Evolutionary conservation across 1,140 invertebrate genomes (phyloP).

Genomic region (Drosophila arizonae): DNA sequence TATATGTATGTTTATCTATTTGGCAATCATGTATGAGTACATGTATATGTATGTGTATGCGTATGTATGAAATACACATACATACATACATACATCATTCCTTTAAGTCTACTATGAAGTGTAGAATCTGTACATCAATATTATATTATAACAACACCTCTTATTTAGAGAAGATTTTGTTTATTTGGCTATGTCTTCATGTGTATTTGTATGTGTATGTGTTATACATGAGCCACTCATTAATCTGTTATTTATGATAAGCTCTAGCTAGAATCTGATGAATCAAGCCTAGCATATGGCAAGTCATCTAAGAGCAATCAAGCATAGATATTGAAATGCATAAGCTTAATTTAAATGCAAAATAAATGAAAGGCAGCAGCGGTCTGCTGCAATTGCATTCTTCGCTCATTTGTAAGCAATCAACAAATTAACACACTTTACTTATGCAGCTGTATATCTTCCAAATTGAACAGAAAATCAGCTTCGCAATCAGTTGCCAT

Average conservation of each 20-base stretch:
- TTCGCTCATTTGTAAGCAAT: too few relatives aligned
- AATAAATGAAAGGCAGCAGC: too few relatives aligned
- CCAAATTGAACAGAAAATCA: background rate
- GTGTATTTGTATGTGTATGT: background rate
- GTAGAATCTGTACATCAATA: too few relatives aligned
- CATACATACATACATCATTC: too few relatives aligned
- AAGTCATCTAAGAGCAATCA: background rate
- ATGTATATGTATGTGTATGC: too few relatives aligned
- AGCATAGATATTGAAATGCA: background rate
- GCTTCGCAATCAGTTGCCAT: background rate
- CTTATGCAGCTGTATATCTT: background rate
- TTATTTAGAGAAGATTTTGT: too few relatives aligned
- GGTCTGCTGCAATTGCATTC: too few relatives aligned
- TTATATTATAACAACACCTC: too few relatives aligned
- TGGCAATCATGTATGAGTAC: too few relatives aligned
- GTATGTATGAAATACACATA: too few relatives aligned
- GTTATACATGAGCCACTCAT: conserved; percentile 13
- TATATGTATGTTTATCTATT: too few relatives aligned
- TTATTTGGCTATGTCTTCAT: background rate
- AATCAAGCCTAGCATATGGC: background rate
- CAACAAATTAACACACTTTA: background rate
- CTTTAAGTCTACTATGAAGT: too few relatives aligned
- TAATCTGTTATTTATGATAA: conserved; percentile 11
- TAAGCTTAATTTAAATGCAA: background rate
- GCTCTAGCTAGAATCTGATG: background rate